Conservation (phyloP, 2,113 vertebrate species). For the Tichodroma muraria region DNA sequence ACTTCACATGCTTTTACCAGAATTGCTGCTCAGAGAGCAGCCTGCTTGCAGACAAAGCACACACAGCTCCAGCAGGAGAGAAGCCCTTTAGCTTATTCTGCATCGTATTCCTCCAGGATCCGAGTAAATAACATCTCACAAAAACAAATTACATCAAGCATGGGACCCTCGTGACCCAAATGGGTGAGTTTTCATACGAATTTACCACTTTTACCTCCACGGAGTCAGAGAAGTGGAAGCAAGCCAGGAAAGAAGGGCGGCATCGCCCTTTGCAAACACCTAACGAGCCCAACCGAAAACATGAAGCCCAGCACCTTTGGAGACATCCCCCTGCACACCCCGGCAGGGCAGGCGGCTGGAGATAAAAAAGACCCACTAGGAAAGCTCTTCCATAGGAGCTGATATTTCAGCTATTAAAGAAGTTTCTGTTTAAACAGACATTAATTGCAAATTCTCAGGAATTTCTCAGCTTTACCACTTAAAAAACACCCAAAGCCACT, state of each 20-base stretch:
- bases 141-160: not conserved
- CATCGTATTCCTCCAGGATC: not conserved
- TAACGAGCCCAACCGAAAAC: not conserved
- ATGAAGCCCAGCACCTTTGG: not conserved
- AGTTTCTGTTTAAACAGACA: constrained; percentile 48
- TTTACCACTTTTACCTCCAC: not conserved
- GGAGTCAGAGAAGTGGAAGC: not conserved
- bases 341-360: not conserved
- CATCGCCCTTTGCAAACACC: constrained; percentile 23
- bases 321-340: not conserved
- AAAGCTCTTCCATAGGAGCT: not conserved
- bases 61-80: not conserved
- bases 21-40: not conserved
- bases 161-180: not conserved
- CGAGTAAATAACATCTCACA: not conserved
- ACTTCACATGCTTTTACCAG: not conserved
- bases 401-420: constrained; percentile 9
- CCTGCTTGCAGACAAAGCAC: not conserved
- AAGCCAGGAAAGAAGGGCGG: not conserved
- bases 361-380: not conserved
- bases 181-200: not conserved
- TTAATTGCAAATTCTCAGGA: not conserved
- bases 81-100: not conserved
- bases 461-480: constrained; percentile 28
- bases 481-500: constrained; percentile 29